Evolutionary conservation across 1,140 invertebrate species (phyloP), one percentile per base, ranked within the genome.

Genomic region (Drosophila novamexicana): DNA sequence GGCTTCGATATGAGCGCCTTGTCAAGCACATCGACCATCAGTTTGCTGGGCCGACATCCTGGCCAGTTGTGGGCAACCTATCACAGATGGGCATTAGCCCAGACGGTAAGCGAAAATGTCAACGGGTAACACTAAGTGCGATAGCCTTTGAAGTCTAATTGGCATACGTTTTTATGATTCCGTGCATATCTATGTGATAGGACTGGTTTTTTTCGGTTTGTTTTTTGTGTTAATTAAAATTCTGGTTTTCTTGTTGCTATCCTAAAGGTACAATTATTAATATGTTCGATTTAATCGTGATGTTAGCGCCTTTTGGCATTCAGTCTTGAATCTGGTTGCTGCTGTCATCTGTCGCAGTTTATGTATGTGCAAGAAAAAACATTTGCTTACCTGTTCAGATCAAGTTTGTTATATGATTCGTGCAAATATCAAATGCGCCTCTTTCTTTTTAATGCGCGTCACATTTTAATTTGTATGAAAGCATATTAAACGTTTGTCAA

Each of bases 251-350:
- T 18, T 53, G 50, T 56, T 74, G 66, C 44, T 53, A 69, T 47
- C 50, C 50, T 32, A 53, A 62, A 14, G 39, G n/a, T 59, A 32
- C 14, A 74, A 50, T 61, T 69, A 34, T 72, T 78, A 36, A 74
- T 66, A 56, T 74, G 66, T 62, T 40, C 40, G 12, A 37, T 52
- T 58, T 72, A 66, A 54, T 59, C 56, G 59, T 67, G 56, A 16
- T 58, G 22, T 77, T 74, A 53, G 70, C 80, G 71, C 84, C 78
- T 75, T 76, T 89, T 89, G 80, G 67, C 83, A 88, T 83, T 88
- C 74, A 72, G 57, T 56, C 69, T 40, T 32, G 39, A 47, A 62
- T 66, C 37, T 54, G 44, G 10, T 49, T 66, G 58, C 37, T 40
- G 16, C 36, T 70, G 44, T 53, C 66, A 66, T 61, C 36, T 50